These are phyloP conservation scores for Amblyjoppa fuscipennis DNA, from an alignment of 2,888 invertebrate species.

Conservation along the genomic window DNA sequence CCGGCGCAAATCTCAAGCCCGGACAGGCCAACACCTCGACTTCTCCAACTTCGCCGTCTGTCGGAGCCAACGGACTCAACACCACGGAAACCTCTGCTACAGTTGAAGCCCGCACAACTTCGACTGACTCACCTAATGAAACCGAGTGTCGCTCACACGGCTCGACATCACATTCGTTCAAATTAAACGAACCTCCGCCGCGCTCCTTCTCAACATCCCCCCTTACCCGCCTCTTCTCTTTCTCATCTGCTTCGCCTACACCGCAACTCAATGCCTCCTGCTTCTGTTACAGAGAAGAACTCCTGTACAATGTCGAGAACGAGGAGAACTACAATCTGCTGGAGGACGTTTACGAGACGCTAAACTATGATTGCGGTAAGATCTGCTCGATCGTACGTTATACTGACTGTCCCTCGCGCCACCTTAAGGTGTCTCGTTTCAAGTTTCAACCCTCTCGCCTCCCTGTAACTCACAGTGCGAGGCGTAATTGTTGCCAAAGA, in stretches of 20 bases:
- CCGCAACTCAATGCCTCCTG: constrained; percentile 42
- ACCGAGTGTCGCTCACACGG: neutral
- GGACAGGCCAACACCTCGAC: neutral
- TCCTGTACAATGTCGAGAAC: constrained; percentile 88
- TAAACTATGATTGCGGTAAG: constrained; percentile 89
- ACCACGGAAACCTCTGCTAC: too few species aligned
- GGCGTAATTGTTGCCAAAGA: constrained; percentile 4
- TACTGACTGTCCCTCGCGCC: neutral
- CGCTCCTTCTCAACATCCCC: neutral
- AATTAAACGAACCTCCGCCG: neutral
- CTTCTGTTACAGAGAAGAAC: constrained; percentile 87
- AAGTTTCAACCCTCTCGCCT: neutral
- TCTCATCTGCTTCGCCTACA: constrained; percentile 8
- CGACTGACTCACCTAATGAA: neutral
- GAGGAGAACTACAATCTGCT: constrained; percentile 90
- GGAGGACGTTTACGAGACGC: constrained; percentile 90
- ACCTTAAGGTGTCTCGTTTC: neutral
- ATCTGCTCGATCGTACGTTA: constrained; percentile 45
- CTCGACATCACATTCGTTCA: neutral
- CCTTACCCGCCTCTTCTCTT: neutral
- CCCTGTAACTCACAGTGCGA: neutral
- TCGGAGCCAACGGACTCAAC: neutral
- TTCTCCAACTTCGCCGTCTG: neutral
- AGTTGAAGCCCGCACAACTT: too few species aligned
- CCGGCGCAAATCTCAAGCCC: constrained; percentile 19